A percentile compares a stretch with the other conserved stretches of the same genome.
Conservation (phyloP, 2,797 vertebrate genomes). For the Myoxocephalus aenaeus region DNA sequence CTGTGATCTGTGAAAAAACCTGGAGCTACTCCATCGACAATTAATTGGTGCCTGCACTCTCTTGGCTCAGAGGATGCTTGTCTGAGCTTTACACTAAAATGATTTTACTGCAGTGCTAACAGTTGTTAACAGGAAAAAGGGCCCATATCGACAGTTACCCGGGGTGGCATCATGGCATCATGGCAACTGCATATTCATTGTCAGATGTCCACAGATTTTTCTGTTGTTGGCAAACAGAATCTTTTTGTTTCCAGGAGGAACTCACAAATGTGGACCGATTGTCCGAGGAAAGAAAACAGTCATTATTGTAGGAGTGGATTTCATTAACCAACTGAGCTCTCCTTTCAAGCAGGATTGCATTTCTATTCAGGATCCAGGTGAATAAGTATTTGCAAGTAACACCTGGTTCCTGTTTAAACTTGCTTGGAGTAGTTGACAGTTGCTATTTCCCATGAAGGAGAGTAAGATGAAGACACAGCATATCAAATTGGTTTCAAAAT, state of each 20-base stretch:
- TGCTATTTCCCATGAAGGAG: slow-evolving; percentile 8
- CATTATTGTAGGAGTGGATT: slow-evolving; percentile 18
- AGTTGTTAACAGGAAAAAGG: slow-evolving; percentile 44
- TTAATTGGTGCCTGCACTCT: slow-evolving; percentile 55
- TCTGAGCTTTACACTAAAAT: slow-evolving; percentile 50
- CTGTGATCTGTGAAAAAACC: slow-evolving; percentile 56
- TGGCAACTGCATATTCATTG: slow-evolving; percentile 34
- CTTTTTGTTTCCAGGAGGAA: slow-evolving; percentile 23
- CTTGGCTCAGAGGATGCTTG: slow-evolving; percentile 39
- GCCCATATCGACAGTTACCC: slow-evolving; percentile 10
- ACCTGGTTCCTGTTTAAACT: slow-evolving; percentile 7
- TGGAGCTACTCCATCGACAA: slow-evolving; percentile 48
- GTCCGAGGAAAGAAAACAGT: background rate
- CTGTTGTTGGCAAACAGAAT: slow-evolving; percentile 18
- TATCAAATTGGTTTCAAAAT: slow-evolving; percentile 18
- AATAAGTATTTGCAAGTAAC: slow-evolving; percentile 13
- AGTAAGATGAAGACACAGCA: slow-evolving; percentile 2
- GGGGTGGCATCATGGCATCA: slow-evolving; percentile 31
- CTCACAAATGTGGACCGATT: background rate
- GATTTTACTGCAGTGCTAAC: slow-evolving; percentile 43
- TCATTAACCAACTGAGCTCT: slow-evolving; percentile 4
- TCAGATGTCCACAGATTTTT: slow-evolving; percentile 52
- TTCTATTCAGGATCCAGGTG: background rate
- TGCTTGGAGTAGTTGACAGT: slow-evolving; percentile 5
- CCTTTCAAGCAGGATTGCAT: background rate